A percentile compares a stretch with the other conserved stretches of the same genome.
These are phyloP conservation scores for Coluber constrictor DNA, from an alignment of 2,797 vertebrate genomes.

Conservation along the genomic window DNA sequence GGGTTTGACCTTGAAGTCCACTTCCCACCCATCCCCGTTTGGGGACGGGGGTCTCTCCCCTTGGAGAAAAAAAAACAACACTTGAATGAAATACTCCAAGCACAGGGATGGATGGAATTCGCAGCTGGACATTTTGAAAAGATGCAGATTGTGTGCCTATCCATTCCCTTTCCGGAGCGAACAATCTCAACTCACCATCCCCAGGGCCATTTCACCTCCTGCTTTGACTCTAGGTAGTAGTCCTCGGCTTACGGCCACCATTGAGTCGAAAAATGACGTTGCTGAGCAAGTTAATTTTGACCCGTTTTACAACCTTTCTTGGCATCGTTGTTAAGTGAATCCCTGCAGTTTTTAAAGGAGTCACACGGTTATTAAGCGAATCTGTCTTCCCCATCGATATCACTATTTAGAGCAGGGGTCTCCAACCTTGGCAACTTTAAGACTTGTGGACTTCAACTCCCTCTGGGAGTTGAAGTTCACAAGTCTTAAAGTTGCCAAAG, in stretches of 20 bases:
- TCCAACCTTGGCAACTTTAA: too few relatives aligned
- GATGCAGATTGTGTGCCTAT: neutral
- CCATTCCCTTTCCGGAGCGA: too few relatives aligned
- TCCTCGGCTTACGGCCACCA: neutral
- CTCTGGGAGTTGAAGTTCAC: too few relatives aligned
- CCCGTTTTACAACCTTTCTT: neutral
- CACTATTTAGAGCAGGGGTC: neutral
- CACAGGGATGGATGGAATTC: accelerated
- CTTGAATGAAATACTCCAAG: neutral
- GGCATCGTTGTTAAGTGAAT: neutral
- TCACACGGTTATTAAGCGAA: neutral
- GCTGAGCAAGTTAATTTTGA: neutral
- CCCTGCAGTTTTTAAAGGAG: neutral
- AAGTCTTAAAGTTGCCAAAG: too few relatives aligned
- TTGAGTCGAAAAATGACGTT: neutral
- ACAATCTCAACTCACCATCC: neutral
- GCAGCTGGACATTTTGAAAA: neutral
- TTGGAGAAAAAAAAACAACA: too few relatives aligned
- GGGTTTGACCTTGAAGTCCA: neutral
- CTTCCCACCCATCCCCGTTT: too few relatives aligned
- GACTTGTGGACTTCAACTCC: too few relatives aligned
- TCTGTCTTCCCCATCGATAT: too few relatives aligned
- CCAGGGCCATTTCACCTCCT: neutral
- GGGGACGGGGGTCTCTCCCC: too few relatives aligned
- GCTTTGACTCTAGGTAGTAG: neutral